A percentile compares a stretch with the other conserved stretches of the same genome.
Evolutionary conservation across 2,113 vertebrate genomes (phyloP).

Genomic region (Neogobius melanostomus): DNA sequence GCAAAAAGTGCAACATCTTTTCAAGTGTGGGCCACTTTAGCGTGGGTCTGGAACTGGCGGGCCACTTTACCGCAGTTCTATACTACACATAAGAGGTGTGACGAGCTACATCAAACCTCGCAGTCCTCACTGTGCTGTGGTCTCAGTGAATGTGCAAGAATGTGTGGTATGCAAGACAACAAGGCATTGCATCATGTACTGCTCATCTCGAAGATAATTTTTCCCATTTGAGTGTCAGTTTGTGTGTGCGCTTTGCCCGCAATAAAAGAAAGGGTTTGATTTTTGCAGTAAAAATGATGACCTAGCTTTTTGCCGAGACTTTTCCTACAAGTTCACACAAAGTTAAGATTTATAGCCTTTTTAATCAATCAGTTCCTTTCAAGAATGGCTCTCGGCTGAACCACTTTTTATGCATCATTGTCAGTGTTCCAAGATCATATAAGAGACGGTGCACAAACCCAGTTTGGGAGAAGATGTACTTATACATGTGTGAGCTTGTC

Average conservation of each 20-base stretch:
- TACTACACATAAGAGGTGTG: not conserved
- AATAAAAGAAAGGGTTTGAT: not conserved
- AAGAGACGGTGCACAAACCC: not conserved
- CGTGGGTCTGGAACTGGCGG: no score
- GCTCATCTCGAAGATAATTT: not conserved
- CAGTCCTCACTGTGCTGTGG: not conserved
- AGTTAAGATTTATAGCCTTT: not conserved
- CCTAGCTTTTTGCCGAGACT: not conserved
- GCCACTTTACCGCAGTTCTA: not conserved
- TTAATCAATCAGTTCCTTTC: not conserved
- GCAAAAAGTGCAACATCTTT: no score
- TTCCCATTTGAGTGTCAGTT: not conserved
- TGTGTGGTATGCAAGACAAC: constrained; percentile 26
- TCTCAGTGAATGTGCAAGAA: constrained; percentile 17
- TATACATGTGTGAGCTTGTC: constrained; percentile 31
- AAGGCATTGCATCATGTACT: constrained; percentile 39
- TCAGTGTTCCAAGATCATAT: not conserved
- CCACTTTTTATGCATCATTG: not conserved
- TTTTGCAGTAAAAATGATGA: not conserved
- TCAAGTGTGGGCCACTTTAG: no score
- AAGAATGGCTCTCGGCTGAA: not conserved
- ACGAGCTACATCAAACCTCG: not conserved
- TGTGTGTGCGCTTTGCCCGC: not conserved
- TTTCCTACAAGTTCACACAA: no score
- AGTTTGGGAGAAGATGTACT: not conserved